phyloP scores from a whole-genome alignment of 2,797 vertebrate species.

The Alosa sapidissima region DNA sequence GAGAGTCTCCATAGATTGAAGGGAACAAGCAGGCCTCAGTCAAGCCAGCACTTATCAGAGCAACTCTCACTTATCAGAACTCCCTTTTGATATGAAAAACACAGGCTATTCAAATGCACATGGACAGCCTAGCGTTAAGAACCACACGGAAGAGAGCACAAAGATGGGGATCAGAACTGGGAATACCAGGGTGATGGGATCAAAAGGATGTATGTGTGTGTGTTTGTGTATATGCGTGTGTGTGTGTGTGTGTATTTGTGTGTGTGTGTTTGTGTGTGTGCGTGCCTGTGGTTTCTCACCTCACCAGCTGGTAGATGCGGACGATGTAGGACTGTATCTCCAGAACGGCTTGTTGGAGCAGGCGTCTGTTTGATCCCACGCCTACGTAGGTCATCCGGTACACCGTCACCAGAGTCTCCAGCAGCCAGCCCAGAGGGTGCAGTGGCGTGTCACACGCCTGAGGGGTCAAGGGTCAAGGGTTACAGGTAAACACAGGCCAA shows the following conservation, averaged over 20 bases:
- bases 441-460: conserved; percentile 84
- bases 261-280: conserved; percentile 11
- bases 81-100: too few relatives aligned
- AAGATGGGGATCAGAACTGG: too few relatives aligned
- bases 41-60: too few relatives aligned
- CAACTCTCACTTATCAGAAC: too few relatives aligned
- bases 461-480: not conserved
- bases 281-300: conserved; percentile 55
- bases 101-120: too few relatives aligned
- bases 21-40: too few relatives aligned
- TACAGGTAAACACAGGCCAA: not conserved
- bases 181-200: too few relatives aligned
- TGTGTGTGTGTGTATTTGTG: not conserved
- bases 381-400: conserved; percentile 87
- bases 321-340: conserved; percentile 80
- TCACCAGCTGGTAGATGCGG: conserved; percentile 80
- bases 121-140: too few relatives aligned
- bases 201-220: too few relatives aligned
- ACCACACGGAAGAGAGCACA: too few relatives aligned
- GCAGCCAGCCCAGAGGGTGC: conserved; percentile 80
- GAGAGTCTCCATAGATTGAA: too few relatives aligned
- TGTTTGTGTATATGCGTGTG: too few relatives aligned
- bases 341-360: conserved; percentile 81
- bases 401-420: conserved; percentile 83
- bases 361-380: conserved; percentile 79